Percentiles rank a stretch among this genome's conserved stretches.
phyloP scores from a whole-genome alignment of 2,797 vertebrate species.

The Cryptoprocta ferox region DNA sequence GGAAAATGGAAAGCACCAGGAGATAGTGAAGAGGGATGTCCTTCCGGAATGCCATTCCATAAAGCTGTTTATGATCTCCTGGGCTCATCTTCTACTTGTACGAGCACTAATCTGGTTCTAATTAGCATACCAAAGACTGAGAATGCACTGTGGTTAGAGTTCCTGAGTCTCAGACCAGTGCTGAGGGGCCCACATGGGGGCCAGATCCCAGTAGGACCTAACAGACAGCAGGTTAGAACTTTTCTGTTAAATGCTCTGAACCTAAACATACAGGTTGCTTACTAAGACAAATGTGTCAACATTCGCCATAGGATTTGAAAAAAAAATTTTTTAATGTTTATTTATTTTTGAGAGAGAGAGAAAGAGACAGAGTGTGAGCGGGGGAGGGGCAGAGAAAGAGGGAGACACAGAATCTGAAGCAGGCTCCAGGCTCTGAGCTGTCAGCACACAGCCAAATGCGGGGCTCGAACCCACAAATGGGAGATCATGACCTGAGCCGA shows the following conservation, averaged over 20 bases:
- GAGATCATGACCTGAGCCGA: too few relatives aligned
- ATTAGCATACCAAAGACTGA: neutral
- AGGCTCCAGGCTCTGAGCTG: too few relatives aligned
- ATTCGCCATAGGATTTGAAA: too few relatives aligned
- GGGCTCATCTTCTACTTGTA: conserved; percentile 9
- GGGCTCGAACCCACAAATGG: too few relatives aligned
- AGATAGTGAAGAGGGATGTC: neutral
- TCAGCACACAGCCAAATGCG: too few relatives aligned
- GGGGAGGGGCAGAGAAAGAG: too few relatives aligned
- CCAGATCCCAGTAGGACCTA: neutral
- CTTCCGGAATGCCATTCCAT: neutral
- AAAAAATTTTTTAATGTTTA: too few relatives aligned
- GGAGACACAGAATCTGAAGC: too few relatives aligned
- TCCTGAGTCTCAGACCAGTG: neutral
- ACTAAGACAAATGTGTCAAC: neutral
- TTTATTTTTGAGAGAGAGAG: too few relatives aligned
- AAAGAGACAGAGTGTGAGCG: too few relatives aligned
- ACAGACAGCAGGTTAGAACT: neutral
- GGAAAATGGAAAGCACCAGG: neutral
- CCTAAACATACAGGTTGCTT: neutral
- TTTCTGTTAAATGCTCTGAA: neutral
- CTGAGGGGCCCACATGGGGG: neutral
- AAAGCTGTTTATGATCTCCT: neutral
- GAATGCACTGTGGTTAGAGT: neutral
- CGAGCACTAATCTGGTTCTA: neutral